These are phyloP conservation scores for Physocephala rufipes DNA, from an alignment of 2,888 invertebrate genomes.

Conservation along the genomic window DNA sequence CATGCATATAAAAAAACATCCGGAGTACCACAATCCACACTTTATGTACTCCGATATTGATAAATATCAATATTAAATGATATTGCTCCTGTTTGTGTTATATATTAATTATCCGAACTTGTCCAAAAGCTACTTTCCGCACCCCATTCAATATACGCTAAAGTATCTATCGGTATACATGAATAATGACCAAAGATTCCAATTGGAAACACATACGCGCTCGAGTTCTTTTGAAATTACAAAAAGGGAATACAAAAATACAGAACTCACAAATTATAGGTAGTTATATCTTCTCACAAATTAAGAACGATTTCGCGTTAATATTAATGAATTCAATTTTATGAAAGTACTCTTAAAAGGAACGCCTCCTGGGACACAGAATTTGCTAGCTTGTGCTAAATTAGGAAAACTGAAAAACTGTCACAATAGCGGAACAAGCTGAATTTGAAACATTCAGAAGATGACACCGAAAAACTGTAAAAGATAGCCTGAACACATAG, in stretches of 20 bases:
- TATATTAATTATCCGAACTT: no score
- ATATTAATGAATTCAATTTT: background rate
- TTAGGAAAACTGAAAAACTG: conserved; percentile 12
- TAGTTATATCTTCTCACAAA: no score
- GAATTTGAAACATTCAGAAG: conserved; percentile 19
- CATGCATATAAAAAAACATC: no score
- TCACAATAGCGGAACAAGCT: conserved; percentile 8
- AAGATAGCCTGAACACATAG: no score
- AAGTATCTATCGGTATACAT: background rate
- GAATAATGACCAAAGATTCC: background rate
- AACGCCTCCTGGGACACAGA: background rate
- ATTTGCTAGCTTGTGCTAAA: conserved; percentile 17
- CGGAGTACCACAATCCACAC: no score
- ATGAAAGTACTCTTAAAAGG: background rate
- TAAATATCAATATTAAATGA: background rate
- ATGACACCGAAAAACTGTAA: background rate
- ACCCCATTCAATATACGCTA: background rate
- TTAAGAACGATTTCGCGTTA: no score
- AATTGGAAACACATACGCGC: background rate
- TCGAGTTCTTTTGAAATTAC: background rate
- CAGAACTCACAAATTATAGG: background rate
- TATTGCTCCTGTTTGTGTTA: background rate
- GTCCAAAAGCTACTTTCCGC: no score
- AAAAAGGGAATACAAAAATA: background rate
- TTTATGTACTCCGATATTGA: no score